Conservation (phyloP, 2,113 vertebrate species). For the Herpetotheres cachinnans region DNA sequence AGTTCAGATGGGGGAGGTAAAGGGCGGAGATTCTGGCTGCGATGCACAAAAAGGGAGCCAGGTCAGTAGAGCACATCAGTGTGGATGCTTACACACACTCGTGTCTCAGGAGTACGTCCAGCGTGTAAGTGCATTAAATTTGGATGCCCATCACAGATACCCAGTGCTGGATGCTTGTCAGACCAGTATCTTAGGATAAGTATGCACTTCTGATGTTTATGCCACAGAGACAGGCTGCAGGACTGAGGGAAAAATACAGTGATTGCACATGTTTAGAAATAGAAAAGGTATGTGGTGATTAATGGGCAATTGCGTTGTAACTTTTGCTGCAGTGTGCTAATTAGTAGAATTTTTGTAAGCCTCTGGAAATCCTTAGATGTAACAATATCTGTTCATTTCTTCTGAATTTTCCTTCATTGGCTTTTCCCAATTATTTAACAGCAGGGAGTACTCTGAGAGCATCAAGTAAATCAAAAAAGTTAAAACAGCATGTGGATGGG, state of each 20-base stretch:
- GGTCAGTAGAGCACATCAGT: fast-evolving
- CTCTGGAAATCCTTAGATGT: neutral
- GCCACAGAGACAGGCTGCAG: neutral
- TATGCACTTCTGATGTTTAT: neutral
- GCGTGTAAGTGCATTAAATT: neutral
- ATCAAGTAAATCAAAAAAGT: neutral
- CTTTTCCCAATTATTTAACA: slow-evolving; percentile 27
- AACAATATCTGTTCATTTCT: neutral
- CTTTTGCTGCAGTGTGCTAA: neutral
- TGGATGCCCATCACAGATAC: neutral
- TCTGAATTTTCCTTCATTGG: neutral
- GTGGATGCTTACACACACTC: fast-evolving
- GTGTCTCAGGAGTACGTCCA: fast-evolving
- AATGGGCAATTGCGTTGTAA: neutral
- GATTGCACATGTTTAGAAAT: neutral
- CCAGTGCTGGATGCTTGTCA: neutral
- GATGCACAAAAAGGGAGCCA: neutral
- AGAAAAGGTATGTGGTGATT: neutral
- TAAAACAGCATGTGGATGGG: neutral
- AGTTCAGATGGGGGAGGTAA: neutral
- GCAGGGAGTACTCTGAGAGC: neutral
- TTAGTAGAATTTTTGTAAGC: neutral
- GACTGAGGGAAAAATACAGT: neutral
- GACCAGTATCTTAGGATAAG: neutral
- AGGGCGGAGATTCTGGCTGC: neutral